Conservation (phyloP, 2,888 invertebrate genomes). For the Branchipolynoe longqiensis region DNA sequence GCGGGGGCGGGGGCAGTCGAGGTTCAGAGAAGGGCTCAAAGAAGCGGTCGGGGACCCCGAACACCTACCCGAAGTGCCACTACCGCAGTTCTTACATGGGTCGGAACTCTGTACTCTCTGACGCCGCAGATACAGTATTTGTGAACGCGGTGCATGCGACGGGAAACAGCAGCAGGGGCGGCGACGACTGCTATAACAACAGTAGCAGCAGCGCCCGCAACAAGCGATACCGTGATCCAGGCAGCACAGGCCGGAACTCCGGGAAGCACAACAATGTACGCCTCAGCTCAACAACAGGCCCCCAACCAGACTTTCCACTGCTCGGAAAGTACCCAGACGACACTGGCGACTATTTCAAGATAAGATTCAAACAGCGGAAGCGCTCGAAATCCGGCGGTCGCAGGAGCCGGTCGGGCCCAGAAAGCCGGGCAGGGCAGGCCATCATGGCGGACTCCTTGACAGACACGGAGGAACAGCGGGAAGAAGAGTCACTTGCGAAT, state of each 20-base stretch:
- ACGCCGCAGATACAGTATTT: conserved; percentile 26
- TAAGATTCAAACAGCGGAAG: conserved; percentile 7
- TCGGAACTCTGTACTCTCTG: conserved; percentile 28
- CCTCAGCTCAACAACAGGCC: background rate
- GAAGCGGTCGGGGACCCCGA: background rate
- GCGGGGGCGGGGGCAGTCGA: background rate
- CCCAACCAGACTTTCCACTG: conserved; percentile 37
- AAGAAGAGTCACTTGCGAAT: background rate
- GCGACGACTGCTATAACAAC: background rate
- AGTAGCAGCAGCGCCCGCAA: background rate
- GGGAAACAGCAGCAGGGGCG: background rate
- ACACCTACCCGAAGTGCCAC: conserved; percentile 28
- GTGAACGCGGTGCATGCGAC: too few species aligned
- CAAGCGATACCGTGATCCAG: conserved; percentile 25
- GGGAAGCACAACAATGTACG: conserved; percentile 29
- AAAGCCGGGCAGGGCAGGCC: too few species aligned
- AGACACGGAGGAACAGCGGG: conserved; percentile 7
- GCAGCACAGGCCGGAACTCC: background rate
- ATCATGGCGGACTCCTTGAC: background rate
- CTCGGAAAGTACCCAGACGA: conserved; percentile 47
- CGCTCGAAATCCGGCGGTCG: background rate
- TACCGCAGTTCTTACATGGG: conserved; percentile 8
- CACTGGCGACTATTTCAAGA: background rate
- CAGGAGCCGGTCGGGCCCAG: background rate
- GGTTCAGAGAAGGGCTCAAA: background rate